These are phyloP conservation scores for Margarornis squamiger DNA, from an alignment of 2,797 vertebrate genomes.

Conservation along the genomic window DNA sequence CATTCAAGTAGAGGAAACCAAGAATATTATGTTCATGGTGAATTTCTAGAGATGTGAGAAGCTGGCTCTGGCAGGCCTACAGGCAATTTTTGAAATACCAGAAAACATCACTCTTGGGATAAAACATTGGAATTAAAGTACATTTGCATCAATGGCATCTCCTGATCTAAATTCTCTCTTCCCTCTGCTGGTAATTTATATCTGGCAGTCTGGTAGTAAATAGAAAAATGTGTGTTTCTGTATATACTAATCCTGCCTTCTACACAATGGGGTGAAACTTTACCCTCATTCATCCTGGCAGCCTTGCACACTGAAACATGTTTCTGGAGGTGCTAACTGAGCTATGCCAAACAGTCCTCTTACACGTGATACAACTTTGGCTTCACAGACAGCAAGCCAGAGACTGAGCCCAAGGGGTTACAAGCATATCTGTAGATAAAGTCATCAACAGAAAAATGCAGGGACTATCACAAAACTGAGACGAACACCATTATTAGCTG, in stretches of 20 bases:
- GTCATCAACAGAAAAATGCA: neutral
- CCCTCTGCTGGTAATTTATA: neutral
- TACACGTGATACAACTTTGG: neutral
- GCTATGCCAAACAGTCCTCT: neutral
- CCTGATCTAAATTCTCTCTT: neutral
- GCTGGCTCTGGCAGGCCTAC: neutral
- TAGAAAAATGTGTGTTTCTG: neutral
- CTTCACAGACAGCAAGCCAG: neutral
- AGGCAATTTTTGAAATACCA: neutral
- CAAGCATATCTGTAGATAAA: neutral
- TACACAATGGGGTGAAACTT: neutral
- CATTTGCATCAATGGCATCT: neutral
- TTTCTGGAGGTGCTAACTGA: neutral
- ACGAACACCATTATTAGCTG: neutral
- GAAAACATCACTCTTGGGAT: neutral
- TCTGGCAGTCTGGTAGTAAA: neutral
- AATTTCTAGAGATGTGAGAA: conserved; percentile 8
- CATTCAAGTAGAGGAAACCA: neutral
- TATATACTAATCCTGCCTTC: neutral
- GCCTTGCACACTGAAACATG: neutral
- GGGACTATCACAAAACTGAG: neutral
- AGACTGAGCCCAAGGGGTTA: neutral
- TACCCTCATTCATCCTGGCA: neutral
- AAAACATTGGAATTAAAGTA: conserved; percentile 15
- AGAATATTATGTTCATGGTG: neutral